These are phyloP conservation scores for Trichoplusia ni DNA, from an alignment of 1,140 invertebrate species.

Conservation along the genomic window DNA sequence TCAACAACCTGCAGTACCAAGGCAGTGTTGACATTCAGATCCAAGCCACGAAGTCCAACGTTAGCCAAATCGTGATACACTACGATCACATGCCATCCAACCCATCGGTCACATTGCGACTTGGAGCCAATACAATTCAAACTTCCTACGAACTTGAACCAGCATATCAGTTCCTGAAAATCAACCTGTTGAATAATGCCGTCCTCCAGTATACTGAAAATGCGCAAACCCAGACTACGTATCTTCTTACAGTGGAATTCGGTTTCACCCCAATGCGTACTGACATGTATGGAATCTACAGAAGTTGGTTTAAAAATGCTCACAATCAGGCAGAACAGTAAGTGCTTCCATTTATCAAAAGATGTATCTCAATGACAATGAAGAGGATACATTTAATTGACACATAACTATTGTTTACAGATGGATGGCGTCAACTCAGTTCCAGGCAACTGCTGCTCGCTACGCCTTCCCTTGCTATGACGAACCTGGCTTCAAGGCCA, in stretches of 20 bases:
- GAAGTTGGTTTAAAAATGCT: slow-evolving; percentile 85
- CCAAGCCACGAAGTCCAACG: slow-evolving; percentile 50
- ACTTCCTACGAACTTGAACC: slow-evolving; percentile 15
- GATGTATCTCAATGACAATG: no score
- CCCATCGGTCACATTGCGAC: slow-evolving; percentile 47
- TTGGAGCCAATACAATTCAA: slow-evolving; percentile 43
- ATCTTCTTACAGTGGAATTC: slow-evolving; percentile 79
- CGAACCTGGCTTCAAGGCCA: slow-evolving; percentile 92
- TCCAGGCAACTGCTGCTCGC: slow-evolving; percentile 90
- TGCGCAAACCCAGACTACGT: slow-evolving; percentile 42
- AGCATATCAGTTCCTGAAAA: slow-evolving; percentile 51
- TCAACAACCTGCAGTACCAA: slow-evolving; percentile 68
- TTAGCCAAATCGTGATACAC: slow-evolving; percentile 84
- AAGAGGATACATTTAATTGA: no score
- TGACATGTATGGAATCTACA: slow-evolving; percentile 90
- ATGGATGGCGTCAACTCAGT: slow-evolving; percentile 87
- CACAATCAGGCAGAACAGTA: slow-evolving; percentile 50
- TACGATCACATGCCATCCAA: slow-evolving; percentile 80
- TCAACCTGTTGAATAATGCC: slow-evolving; percentile 47
- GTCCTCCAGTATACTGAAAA: slow-evolving; percentile 47
- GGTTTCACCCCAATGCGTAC: slow-evolving; percentile 76
- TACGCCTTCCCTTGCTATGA: slow-evolving; percentile 94
- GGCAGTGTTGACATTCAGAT: slow-evolving; percentile 83
- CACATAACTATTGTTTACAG: no score
- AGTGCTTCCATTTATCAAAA: no score